Evolutionary conservation across 2,797 vertebrate species (phyloP).

Genomic region (Huso huso): DNA sequence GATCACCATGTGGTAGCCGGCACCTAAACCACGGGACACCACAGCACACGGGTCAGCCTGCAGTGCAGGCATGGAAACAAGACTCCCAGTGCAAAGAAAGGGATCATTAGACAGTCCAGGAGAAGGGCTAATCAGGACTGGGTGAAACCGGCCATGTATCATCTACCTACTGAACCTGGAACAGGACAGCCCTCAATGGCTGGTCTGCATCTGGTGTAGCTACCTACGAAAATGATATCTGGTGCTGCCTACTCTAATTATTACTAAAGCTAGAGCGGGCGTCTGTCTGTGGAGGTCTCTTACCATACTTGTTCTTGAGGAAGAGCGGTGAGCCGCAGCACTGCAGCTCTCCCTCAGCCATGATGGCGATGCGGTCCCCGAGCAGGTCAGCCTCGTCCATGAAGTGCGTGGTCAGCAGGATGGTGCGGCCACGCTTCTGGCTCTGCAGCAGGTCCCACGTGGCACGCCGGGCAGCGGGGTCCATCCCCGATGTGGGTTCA

Average conservation of each 20-base stretch:
- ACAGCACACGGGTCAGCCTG: not conserved
- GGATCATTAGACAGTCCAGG: too few species aligned
- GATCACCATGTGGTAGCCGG: conserved; percentile 98
- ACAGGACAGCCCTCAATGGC: too few species aligned
- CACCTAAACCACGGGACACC: conserved; percentile 55
- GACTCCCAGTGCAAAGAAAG: too few species aligned
- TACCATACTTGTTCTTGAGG: conserved; percentile 94
- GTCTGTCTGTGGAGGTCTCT: conserved; percentile 12
- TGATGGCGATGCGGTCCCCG: conserved; percentile 64
- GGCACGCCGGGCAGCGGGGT: conserved; percentile 58
- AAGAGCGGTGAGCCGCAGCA: conserved; percentile 86
- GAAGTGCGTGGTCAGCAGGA: conserved; percentile 92
- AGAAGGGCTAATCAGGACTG: too few species aligned
- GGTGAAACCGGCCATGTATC: too few species aligned
- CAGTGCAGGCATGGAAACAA: too few species aligned
- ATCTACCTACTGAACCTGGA: too few species aligned
- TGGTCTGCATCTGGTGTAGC: too few species aligned
- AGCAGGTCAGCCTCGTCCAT: conserved; percentile 69
- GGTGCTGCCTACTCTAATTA: too few species aligned
- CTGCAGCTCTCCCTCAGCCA: conserved; percentile 66
- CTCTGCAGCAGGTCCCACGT: conserved; percentile 64
- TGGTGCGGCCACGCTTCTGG: conserved; percentile 55
- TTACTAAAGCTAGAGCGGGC: too few species aligned
- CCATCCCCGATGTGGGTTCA: conserved; percentile 66
- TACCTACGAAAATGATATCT: too few species aligned